Conservation (phyloP, 2,113 vertebrate species). For the Carassius auratus region DNA sequence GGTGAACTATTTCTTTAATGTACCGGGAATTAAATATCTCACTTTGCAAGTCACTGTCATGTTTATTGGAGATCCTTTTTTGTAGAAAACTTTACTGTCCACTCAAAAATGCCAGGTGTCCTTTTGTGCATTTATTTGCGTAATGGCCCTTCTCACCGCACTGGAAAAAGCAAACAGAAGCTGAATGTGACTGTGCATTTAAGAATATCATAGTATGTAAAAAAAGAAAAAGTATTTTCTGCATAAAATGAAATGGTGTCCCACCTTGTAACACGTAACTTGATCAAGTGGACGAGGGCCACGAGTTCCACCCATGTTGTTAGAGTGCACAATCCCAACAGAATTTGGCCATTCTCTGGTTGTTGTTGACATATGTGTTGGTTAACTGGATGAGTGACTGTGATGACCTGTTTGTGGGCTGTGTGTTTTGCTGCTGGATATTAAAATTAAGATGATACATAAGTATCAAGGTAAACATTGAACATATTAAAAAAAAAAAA, state of each 20-base stretch:
- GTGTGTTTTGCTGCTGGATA: conserved; percentile 73
- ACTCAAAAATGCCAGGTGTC: conserved; percentile 96
- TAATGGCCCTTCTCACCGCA: conserved; percentile 99
- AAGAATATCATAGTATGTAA: neutral
- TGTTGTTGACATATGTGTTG: conserved; percentile 78
- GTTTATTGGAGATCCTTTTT: conserved; percentile 14
- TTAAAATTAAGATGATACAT: neutral
- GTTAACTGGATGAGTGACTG: conserved; percentile 87
- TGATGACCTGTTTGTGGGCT: conserved; percentile 74
- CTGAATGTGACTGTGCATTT: neutral
- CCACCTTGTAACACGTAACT: conserved; percentile 99
- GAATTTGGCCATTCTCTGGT: conserved; percentile 84
- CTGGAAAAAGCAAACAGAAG: conserved; percentile 69
- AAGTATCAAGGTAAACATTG: neutral
- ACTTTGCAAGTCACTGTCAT: conserved; percentile 15
- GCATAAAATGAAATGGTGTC: neutral
- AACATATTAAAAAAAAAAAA: neutral
- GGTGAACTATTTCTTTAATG: neutral
- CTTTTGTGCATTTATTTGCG: conserved; percentile 98
- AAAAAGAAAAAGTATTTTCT: neutral
- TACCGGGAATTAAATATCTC: conserved; percentile 1
- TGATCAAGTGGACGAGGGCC: conserved; percentile 95
- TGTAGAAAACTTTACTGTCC: conserved; percentile 81
- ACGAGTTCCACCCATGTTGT: conserved; percentile 84
- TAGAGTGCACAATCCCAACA: conserved; percentile 78